Evolutionary conservation across 1,140 invertebrate species (phyloP), one percentile per base, ranked within the genome.

Genomic region (Lordiphosa mommai): DNA sequence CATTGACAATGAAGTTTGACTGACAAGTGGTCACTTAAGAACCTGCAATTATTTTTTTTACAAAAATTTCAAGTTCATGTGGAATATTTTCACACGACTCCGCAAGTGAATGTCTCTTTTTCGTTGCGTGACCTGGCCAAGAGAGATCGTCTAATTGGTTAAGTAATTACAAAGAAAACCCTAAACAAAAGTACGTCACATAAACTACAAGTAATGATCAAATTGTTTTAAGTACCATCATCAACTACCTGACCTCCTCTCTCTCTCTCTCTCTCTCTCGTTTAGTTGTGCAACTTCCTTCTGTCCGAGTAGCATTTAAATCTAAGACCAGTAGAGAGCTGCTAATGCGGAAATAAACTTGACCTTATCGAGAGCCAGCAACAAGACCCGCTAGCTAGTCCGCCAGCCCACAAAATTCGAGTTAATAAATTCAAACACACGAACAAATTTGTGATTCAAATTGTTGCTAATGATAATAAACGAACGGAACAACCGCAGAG

Each of bases 261-360:
- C 76, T 80, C n/a, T n/a, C n/a, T n/a, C n/a, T n/a, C n/a, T n/a
- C n/a, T n/a, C n/a, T n/a, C n/a, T n/a, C n/a, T n/a, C n/a, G n/a
- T n/a, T n/a, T n/a, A n/a, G n/a, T n/a, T 82, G 76, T 60, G 72
- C 77, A 82, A 82, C 50, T 84, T 80, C 70, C 76, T 66, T 63
- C 27, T 14, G 3, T 16, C 12, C 27, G 37, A 63, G 41, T 12
- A 27, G 32, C 33, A 48, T 49, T 52, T 58, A 48, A n/a, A 40
- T 9, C 58, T 49, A 14, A 32, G 57, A 57, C 59, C 3, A 13
- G 29, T 23, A 23, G 23, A 46, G 43, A 36, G 49, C 43, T 43
- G 60, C 55, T 47, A 30, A 66, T 72, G 68, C 77, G 77, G 77
- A 84, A 84, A 69, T 77, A 68, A 84, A 77, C 77, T 84, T 84